Evolutionary conservation across 2,797 vertebrate genomes (phyloP), one percentile per base, ranked within the genome.

Genomic region (Xenentodon cancila): DNA sequence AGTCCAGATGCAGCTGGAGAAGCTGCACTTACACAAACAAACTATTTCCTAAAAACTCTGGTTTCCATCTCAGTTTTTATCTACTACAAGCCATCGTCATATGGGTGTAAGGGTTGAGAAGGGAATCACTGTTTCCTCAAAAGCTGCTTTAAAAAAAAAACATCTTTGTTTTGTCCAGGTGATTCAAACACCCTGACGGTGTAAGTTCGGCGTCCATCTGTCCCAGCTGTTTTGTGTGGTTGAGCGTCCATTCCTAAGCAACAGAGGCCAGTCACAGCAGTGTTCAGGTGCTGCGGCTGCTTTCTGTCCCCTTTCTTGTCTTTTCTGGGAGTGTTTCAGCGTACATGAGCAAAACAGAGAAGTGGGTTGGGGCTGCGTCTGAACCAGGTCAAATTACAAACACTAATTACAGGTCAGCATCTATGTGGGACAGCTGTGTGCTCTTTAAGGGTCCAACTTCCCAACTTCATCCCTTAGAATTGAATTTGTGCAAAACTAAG

Each of bases 201-300:
- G 63, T 48, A 44, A 64, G 54, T 56, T 27, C 53, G 18, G 51
- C 59, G 32, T 16, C 9, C 0, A 25, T 48, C 49, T 45, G 3
- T 64, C 65, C 66, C 21, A 7, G 67, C 46, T 83, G 79, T 86
- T 89, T 85, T 77, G 81, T 61, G 53, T 55, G 19, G 63, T 70
- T 58, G 59, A 67, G 78, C 59, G 64, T 79, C 76, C 67, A 81
- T 92, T 9, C 30, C 90, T 81, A 71, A 77, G 88, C 88, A 89
- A 92, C 86, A 52, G 53, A 34, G 77, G 75, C 81, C 77, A 75
- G 73, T 60, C 52, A 42, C 48, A 68, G 73, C 61, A 32, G 79
- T 43, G 49, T 71, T 86, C 68, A 45, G 61, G 83, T 78, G 79
- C 61, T 80, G 58, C 73, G 84, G 84, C 68, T 76, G 67, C 42